Conservation (phyloP, 2,113 vertebrate genomes). For the Entosphenus tridentatus region DNA sequence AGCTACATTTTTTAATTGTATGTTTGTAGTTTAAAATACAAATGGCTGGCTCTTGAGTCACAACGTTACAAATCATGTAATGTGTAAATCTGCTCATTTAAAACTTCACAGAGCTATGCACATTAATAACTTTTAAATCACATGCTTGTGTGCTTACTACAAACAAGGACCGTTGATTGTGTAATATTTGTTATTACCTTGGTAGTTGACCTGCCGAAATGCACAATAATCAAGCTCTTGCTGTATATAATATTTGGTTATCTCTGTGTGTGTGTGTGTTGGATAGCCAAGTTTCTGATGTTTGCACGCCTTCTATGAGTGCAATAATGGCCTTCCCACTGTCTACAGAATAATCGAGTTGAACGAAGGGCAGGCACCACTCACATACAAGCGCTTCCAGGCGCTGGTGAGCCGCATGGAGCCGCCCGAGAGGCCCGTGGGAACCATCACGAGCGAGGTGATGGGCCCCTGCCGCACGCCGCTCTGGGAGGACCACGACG, state of each 20-base stretch:
- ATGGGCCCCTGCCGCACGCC: slow-evolving; percentile 47
- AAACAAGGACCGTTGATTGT: no score
- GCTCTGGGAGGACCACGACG: slow-evolving; percentile 52
- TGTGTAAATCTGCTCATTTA: no score
- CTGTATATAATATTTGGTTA: background rate
- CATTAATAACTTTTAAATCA: no score
- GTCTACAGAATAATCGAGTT: slow-evolving; percentile 62
- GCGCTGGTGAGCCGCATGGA: slow-evolving; percentile 73
- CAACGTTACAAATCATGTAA: no score
- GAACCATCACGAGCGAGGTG: slow-evolving; percentile 40
- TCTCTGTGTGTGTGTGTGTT: background rate
- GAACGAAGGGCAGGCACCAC: slow-evolving; percentile 66
- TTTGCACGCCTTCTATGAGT: background rate
- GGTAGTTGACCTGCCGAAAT: no score
- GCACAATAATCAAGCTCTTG: no score
- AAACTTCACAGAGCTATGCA: no score
- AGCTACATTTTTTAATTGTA: no score
- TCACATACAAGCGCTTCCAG: slow-evolving; percentile 89
- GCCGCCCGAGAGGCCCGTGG: slow-evolving; percentile 52
- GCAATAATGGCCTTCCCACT: background rate
- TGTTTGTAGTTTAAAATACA: no score
- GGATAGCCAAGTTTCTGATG: background rate
- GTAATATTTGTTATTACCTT: no score
- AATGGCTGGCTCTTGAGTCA: no score
- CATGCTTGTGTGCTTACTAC: no score